Evolutionary conservation across 2,113 vertebrate species (phyloP).

Genomic region (Hypanus sabinus): DNA sequence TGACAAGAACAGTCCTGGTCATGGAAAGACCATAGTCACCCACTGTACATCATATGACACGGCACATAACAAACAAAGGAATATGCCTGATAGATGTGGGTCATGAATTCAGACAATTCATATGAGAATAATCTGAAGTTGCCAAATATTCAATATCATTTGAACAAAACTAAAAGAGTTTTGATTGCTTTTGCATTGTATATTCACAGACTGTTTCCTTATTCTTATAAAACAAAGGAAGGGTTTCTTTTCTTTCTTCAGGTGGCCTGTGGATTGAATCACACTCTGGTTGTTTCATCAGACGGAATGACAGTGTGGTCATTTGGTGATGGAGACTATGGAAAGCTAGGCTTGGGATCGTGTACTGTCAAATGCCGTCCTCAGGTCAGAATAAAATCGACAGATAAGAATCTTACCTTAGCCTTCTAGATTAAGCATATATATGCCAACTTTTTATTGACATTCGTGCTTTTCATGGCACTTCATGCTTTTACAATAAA

Average conservation of each 20-base stretch:
- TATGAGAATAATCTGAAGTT: neutral
- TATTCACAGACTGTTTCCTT: neutral
- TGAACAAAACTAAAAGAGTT: neutral
- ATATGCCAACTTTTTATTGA: neutral
- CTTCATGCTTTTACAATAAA: neutral
- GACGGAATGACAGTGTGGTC: conserved; percentile 68
- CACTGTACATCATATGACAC: no score
- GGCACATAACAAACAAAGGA: no score
- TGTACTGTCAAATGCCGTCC: conserved; percentile 68
- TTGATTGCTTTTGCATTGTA: neutral
- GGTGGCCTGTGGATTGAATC: conserved; percentile 69
- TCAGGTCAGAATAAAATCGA: conserved; percentile 50
- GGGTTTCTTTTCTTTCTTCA: conserved; percentile 41
- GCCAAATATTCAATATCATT: neutral
- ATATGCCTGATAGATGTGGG: no score
- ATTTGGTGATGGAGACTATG: conserved; percentile 69
- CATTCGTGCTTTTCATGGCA: neutral
- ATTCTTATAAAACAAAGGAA: neutral
- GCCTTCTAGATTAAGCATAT: neutral
- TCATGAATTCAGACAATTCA: no score
- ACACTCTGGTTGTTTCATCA: conserved; percentile 62
- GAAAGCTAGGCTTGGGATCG: conserved; percentile 64
- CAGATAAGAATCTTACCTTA: neutral
- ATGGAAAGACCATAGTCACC: no score
- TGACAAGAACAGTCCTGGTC: no score